Base-by-base conservation (phyloP, 2,113 vertebrate genomes). In the Hylia prasina region DNA sequence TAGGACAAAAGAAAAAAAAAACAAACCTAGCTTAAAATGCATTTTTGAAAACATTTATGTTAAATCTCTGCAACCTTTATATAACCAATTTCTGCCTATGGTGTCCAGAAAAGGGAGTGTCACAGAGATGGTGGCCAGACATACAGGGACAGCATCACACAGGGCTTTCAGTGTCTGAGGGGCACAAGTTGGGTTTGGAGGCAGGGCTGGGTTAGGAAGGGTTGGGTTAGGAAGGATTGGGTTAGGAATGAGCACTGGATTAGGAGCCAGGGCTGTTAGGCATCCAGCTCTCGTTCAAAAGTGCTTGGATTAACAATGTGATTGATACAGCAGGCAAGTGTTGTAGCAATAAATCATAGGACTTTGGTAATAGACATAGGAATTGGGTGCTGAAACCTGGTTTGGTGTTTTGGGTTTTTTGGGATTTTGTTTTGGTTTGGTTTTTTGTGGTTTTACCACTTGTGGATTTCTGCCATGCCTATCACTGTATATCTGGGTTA, bases 71-170 rank as follows among this genome's bases (percentile, higher is more conserved):
- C 24, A 82, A 5, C 24, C 4, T 31, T 48, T 15, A 4, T 11
- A 7, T 18, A 25, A 35, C 7, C 3, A 0, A 0, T 64, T 53
- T 66, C 25, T 76, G 30, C 21, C 44, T 17, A 0, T 13, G 8
- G 17, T 3, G 28, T 23, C 7, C 33, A 45, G 33, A 20, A 39
- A 57, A 72, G 44, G 24, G 37, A 76, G 15, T 21, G 9, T 15
- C 37, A 7, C 7, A 22, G 79, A 0, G 4, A 4, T 10, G 79
- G 56, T 50, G 42, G 6, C 21, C 25, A 7, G 18, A 42, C 56
- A 2, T 9, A 9, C 3, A 2, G 27, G 18, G 40, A 35, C 78
- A 90, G 60, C 0, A 0, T 37, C 54, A 23, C 3, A 2, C 0
- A 0, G 45, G 31, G 40, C 24, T 47, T 10, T 2, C 0, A 0